Conservation (phyloP, 1,140 invertebrate species). For the Drosophila asahinai region DNA sequence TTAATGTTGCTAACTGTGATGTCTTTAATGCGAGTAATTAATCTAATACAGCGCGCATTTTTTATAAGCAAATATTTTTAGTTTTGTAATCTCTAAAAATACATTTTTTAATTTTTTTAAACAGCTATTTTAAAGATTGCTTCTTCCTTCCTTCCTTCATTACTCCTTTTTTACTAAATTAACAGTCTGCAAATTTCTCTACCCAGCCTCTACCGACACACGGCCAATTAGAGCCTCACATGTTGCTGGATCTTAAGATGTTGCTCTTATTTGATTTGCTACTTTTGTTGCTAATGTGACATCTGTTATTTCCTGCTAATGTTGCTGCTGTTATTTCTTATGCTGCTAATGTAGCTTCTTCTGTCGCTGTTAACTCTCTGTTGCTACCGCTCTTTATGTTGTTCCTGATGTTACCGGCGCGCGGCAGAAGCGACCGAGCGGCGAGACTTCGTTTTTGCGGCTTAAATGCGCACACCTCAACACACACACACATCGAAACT, state of each 20-base stretch:
- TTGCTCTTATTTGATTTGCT: not conserved
- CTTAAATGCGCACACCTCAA: constrained; percentile 64
- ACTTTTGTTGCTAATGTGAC: too few relatives aligned
- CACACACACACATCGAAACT: constrained; percentile 1
- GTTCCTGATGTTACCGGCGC: constrained; percentile 44
- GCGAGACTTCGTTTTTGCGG: constrained; percentile 76
- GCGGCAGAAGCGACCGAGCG: constrained; percentile 49
- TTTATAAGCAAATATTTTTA: too few relatives aligned
- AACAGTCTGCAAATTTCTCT: too few relatives aligned
- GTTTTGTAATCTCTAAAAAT: too few relatives aligned
- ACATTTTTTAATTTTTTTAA: too few relatives aligned
- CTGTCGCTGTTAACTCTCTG: not conserved
- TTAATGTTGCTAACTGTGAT: not conserved
- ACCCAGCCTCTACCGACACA: too few relatives aligned
- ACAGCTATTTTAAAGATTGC: too few relatives aligned
- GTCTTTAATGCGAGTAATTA: not conserved
- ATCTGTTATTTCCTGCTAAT: not conserved
- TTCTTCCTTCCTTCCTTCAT: too few relatives aligned
- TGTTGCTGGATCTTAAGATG: too few relatives aligned
- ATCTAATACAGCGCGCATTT: not conserved
- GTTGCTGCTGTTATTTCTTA: not conserved
- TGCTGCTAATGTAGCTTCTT: not conserved
- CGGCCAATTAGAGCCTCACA: too few relatives aligned
- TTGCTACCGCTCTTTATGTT: constrained; percentile 5
- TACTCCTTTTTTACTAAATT: too few relatives aligned